These are phyloP conservation scores for Helleia helle DNA, from an alignment of 2,888 invertebrate genomes.

Conservation along the genomic window DNA sequence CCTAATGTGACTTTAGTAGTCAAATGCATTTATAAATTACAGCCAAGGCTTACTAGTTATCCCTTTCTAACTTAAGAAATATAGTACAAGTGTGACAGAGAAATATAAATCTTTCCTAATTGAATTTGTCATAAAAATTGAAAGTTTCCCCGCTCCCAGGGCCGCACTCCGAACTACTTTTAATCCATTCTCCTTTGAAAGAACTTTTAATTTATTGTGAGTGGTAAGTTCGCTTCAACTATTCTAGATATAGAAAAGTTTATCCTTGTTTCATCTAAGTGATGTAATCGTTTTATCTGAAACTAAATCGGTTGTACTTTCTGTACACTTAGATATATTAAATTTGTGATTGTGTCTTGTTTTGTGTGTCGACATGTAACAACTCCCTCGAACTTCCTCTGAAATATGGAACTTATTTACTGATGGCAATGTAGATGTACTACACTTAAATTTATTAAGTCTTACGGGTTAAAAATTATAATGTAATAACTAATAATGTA, in stretches of 20 bases:
- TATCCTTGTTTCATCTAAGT: slow-evolving; percentile 44
- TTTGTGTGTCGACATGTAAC: too few relatives aligned
- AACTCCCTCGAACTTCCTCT: too few relatives aligned
- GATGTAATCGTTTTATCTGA: slow-evolving; percentile 48
- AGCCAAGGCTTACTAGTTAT: slow-evolving; percentile 31
- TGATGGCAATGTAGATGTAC: too few relatives aligned
- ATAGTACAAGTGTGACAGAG: slow-evolving; percentile 40
- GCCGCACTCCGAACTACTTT: slow-evolving; percentile 62
- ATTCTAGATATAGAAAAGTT: slow-evolving; percentile 52
- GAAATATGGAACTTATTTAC: too few relatives aligned
- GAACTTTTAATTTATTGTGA: slow-evolving; percentile 70
- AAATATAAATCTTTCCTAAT: slow-evolving; percentile 61
- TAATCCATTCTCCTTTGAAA: slow-evolving; percentile 68
- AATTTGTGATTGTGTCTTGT: not conserved
- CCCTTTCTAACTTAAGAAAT: slow-evolving; percentile 35
- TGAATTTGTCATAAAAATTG: slow-evolving; percentile 72
- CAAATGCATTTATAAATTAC: slow-evolving; percentile 43
- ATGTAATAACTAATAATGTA: too few relatives aligned
- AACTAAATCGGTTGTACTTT: slow-evolving; percentile 29
- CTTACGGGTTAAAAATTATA: too few relatives aligned
- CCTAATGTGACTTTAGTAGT: slow-evolving; percentile 33
- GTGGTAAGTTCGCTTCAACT: slow-evolving; percentile 63
- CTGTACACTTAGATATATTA: slow-evolving; percentile 9
- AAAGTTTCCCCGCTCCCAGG: slow-evolving; percentile 58
- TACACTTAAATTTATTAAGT: too few relatives aligned